These are phyloP conservation scores for Drosophila baimaii DNA, from an alignment of 1,140 invertebrate genomes.

Conservation along the genomic window DNA sequence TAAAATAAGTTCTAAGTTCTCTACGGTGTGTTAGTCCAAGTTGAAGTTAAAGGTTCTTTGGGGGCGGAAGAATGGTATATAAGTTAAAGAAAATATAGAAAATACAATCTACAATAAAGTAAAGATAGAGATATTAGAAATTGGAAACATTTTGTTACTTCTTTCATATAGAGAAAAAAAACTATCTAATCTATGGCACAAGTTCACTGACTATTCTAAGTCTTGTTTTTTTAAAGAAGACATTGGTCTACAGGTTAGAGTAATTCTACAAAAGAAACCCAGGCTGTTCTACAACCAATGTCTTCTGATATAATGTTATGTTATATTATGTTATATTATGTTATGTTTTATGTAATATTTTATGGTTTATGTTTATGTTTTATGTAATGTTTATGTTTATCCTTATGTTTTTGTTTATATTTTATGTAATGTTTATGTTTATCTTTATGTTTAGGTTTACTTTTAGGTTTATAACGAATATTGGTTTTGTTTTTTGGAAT, in stretches of 20 bases:
- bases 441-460: conserved; percentile 3
- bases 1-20: conserved; percentile 34
- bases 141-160: neutral
- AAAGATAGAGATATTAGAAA: neutral
- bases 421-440: no score
- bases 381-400: no score
- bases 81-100: neutral
- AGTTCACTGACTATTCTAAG: conserved; percentile 7
- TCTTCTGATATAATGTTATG: no score
- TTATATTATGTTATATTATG: no score
- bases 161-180: neutral
- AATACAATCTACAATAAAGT: neutral
- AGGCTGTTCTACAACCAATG: no score
- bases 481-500: conserved; percentile 45
- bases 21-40: neutral
- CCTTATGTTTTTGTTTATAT: conserved; percentile 5
- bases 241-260: neutral
- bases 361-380: conserved; percentile 4
- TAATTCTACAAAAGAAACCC: neutral
- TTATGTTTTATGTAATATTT: no score
- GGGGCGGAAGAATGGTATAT: neutral
- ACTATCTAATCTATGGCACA: conserved; percentile 25
- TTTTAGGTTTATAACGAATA: conserved; percentile 23
- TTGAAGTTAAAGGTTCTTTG: neutral
- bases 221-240: conserved; percentile 3